These are phyloP conservation scores for Montipora efflorescens DNA, from an alignment of 64 coral and sea anemone genomes.

Conservation along the genomic window DNA sequence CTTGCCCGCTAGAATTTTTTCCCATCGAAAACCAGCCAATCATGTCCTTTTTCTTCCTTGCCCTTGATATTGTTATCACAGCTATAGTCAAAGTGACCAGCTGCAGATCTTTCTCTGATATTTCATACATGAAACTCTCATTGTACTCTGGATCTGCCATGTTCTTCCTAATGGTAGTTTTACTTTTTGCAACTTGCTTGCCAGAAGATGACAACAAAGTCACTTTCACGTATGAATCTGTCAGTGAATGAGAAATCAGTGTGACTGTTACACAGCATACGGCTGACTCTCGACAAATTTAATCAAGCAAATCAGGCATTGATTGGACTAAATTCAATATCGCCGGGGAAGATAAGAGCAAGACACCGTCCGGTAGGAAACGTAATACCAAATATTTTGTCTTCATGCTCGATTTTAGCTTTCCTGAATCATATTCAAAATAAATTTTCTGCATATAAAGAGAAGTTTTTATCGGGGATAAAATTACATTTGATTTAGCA, in stretches of 20 bases:
- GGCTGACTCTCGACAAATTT: neutral
- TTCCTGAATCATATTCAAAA: too few relatives aligned
- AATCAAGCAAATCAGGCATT: too few relatives aligned
- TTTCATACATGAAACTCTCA: conserved; percentile 99
- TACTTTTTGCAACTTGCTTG: conserved; percentile 98
- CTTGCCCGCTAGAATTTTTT: conserved; percentile 97
- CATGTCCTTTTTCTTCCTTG: conserved; percentile 98
- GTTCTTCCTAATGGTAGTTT: conserved; percentile 98
- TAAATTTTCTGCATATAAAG: too few relatives aligned
- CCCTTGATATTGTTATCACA: conserved; percentile 91
- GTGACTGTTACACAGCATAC: conserved; percentile 8
- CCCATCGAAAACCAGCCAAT: conserved; percentile 97
- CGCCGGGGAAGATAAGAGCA: too few relatives aligned
- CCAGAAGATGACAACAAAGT: conserved; percentile 95
- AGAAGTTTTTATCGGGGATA: too few relatives aligned
- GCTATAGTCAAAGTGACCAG: conserved; percentile 92
- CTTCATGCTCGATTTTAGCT: too few relatives aligned
- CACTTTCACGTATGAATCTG: conserved; percentile 99
- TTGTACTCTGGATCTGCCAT: conserved; percentile 99
- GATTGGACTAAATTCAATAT: too few relatives aligned
- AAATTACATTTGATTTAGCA: too few relatives aligned
- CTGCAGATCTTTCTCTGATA: conserved; percentile 96
- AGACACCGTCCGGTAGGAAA: too few relatives aligned
- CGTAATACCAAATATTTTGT: too few relatives aligned
- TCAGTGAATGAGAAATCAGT: conserved; percentile 64